Conservation (phyloP, 2,888 invertebrate genomes). For the Dastarcus helophoroides region DNA sequence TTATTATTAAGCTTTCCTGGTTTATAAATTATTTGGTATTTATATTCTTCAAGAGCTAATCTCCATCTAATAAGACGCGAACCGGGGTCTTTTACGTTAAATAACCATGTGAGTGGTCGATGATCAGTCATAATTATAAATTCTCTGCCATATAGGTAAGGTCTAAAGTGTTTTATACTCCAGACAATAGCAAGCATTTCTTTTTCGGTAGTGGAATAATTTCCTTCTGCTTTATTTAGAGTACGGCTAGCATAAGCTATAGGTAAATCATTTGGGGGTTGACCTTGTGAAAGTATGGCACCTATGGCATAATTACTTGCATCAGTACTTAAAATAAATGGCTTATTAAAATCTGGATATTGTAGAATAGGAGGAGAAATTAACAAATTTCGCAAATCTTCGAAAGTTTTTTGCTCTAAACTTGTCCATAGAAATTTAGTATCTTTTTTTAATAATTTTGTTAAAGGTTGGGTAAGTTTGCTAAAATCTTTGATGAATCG, state of each 20-base stretch:
- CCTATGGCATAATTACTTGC: constrained; percentile 26
- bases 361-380: constrained; percentile 12
- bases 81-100: constrained; percentile 23
- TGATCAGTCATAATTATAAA: constrained; percentile 30
- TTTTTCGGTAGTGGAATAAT: constrained; percentile 29
- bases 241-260: constrained; percentile 29
- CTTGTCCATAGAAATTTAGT: constrained; percentile 16
- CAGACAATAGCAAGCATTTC: constrained; percentile 31
- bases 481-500: constrained; percentile 23
- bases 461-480: constrained; percentile 20
- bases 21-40: constrained; percentile 23
- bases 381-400: constrained; percentile 12
- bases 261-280: constrained; percentile 22
- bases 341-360: constrained; percentile 19
- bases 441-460: constrained; percentile 16
- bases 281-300: constrained; percentile 23
- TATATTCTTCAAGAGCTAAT: constrained; percentile 23
- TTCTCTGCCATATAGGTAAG: constrained; percentile 29
- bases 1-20: constrained; percentile 22
- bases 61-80: constrained; percentile 24
- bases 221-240: constrained; percentile 24
- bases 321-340: constrained; percentile 26
- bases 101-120: constrained; percentile 26
- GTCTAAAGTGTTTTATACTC: constrained; percentile 26
- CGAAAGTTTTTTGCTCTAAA: constrained; percentile 11